Base-by-base conservation (phyloP, 1,140 invertebrate genomes). In the Proales similis region DNA sequence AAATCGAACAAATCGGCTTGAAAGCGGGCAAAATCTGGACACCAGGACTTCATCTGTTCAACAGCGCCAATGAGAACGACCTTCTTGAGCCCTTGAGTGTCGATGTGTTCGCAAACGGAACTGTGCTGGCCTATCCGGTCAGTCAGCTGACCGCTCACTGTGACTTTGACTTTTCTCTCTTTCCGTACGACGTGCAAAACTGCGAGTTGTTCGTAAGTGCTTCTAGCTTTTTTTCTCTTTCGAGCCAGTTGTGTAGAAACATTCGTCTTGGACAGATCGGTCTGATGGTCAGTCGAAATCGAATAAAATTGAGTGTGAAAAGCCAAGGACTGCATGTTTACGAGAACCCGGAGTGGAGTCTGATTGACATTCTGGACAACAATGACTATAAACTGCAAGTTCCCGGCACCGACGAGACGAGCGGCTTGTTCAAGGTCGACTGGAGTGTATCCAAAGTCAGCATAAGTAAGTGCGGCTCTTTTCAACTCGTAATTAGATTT, bases 21-120 rank as follows among this genome's bases (percentile, higher is more conserved):
- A 63, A 49, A 39, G 30, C 43, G 11, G 26, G 62, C 12, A 24
- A 63, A 22, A 66, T 66, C 26, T 66, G 65, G 65, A 65, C 39
- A 63, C 65, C 65, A 19, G 65, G 65, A 39, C 45, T 66, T n/a
- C 29, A 38, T 32, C 36, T 66, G 7, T 65, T 63, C 48, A 66
- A 66, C 42, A 66, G 51, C 22, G 51, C 51, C 19, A 27, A 24
- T 42, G 51, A 57, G 45, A 57, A 57, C 26, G 51, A 57, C 30
- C 19, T 36, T 17, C 39, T 57, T 42, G 29, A 43, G 39, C 51
- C 51, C 20, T 42, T 26, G 7, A 42, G 30, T 57, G 51, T 57
- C 30, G n/a, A 57, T 27, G 36, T 57, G 17, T 42, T 9, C 45
- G 39, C 36, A 2, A 30, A 57, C 32, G 51, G 51, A 26, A 39